These are phyloP conservation scores for Lycia hirtaria DNA, from an alignment of 2,888 invertebrate species.

Conservation along the genomic window DNA sequence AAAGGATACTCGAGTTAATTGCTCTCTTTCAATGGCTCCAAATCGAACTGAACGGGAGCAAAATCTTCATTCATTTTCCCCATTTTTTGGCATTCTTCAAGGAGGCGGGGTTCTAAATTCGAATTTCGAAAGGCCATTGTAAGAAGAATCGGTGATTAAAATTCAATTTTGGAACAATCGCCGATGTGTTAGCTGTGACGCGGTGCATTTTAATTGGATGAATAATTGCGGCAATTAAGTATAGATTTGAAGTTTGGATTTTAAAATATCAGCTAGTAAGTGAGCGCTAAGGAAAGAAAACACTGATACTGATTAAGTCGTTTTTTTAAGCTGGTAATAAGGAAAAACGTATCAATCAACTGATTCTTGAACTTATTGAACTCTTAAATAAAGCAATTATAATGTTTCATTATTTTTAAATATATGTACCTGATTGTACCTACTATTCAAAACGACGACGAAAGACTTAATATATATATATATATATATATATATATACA, in stretches of 20 bases:
- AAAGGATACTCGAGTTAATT: constrained; percentile 85
- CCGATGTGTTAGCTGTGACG: constrained; percentile 70
- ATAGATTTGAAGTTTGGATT: constrained; percentile 43
- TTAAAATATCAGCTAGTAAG: constrained; percentile 28
- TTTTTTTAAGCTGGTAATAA: background rate
- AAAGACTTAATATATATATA: too few species aligned
- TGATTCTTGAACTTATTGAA: too few species aligned
- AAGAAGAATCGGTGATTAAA: constrained; percentile 83
- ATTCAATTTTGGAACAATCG: constrained; percentile 85
- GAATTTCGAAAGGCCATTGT: constrained; percentile 68
- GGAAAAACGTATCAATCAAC: too few species aligned
- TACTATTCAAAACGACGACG: too few species aligned
- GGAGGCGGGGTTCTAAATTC: constrained; percentile 50
- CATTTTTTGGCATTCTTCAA: constrained; percentile 79
- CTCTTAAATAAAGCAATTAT: too few species aligned
- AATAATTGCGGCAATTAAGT: constrained; percentile 59
- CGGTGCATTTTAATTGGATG: constrained; percentile 83
- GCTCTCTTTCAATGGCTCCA: constrained; percentile 58
- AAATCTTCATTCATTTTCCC: constrained; percentile 78
- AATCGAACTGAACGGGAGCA: constrained; percentile 74
- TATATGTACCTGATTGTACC: too few species aligned
- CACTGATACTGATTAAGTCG: background rate
- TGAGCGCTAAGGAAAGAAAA: constrained; percentile 1
- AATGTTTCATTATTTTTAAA: too few species aligned
- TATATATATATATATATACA: too few species aligned